Evolutionary conservation across 2,113 vertebrate species (phyloP), one percentile per base, ranked within the genome.

Genomic region (Cepphus grylle): DNA sequence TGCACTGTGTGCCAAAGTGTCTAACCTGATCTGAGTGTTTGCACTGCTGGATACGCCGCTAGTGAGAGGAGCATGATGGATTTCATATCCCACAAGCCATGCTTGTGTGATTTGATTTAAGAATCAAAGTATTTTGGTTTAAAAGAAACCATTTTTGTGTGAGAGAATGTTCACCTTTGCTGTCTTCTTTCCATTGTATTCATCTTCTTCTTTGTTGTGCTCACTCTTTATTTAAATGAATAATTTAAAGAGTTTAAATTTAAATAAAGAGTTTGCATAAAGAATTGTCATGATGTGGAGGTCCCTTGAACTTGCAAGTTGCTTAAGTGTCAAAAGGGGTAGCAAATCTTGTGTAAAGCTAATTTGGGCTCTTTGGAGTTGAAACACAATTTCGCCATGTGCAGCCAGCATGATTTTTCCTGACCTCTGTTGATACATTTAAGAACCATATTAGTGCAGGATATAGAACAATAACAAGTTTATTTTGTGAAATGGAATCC

Each of bases 401-500:
- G 43, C 76, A 91, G 52, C 56, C 80, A 73, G 49, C 3, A 3
- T 65, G 49, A 47, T 79, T 94, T 90, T 87, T 87, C 45, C 45
- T 93, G 84, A 82, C 61, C 34, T 93, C 81, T 81, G 25, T 40
- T 86, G 77, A 15, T 92, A 72, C 26, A 25, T 67, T 67, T 93
- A 77, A 89, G 81, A 89, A n/a, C 49, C 19, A 8, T 92, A 77
- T 72, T 89, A 87, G 36, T 81, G 42, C 62, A 38, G 45, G 66
- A 86, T 87, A 65, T 78, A 79, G 92, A 85, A 67, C 82, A 78
- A 43, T 93, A 96, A 86, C 27, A 59, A 79, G 84, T 93, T 93
- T 86, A 62, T 86, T 95, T 94, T 94, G 73, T 95, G 93, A 95
- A 94, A 95, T 71, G 18, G 65, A 85, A 93, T 89, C 66, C 70